Percentiles rank a stretch among this genome's conserved stretches.
Evolutionary conservation across 2,797 vertebrate genomes (phyloP).

Genomic region (Simalia tracyae): DNA sequence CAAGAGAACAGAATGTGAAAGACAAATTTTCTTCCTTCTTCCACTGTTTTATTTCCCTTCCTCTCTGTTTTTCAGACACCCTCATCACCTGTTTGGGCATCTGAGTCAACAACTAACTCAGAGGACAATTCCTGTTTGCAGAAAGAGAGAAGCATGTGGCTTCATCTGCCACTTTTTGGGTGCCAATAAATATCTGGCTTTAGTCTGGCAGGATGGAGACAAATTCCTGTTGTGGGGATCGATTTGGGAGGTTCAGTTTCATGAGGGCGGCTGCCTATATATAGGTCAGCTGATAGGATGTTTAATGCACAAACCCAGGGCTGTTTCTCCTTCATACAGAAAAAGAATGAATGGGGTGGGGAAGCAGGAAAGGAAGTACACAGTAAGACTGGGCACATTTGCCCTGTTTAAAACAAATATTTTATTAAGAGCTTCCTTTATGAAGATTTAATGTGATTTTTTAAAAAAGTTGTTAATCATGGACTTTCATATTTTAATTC

Average conservation of each 20-base stretch:
- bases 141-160: background rate
- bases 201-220: background rate
- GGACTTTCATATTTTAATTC: background rate
- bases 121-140: background rate
- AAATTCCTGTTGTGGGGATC: background rate
- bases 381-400: background rate
- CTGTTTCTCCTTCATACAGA: background rate
- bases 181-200: background rate
- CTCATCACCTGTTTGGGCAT: background rate
- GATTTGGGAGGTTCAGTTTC: too few relatives aligned
- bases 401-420: background rate
- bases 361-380: background rate
- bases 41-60: too few relatives aligned
- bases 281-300: conserved; percentile 4
- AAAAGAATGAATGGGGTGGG: background rate
- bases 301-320: background rate
- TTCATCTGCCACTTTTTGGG: background rate
- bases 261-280: background rate
- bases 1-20: background rate
- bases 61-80: background rate
- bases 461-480: background rate
- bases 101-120: background rate
- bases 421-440: background rate
- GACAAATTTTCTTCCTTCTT: background rate
- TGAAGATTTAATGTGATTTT: background rate